Conservation (phyloP, 2,888 invertebrate genomes). For the Eulithis prunata region DNA sequence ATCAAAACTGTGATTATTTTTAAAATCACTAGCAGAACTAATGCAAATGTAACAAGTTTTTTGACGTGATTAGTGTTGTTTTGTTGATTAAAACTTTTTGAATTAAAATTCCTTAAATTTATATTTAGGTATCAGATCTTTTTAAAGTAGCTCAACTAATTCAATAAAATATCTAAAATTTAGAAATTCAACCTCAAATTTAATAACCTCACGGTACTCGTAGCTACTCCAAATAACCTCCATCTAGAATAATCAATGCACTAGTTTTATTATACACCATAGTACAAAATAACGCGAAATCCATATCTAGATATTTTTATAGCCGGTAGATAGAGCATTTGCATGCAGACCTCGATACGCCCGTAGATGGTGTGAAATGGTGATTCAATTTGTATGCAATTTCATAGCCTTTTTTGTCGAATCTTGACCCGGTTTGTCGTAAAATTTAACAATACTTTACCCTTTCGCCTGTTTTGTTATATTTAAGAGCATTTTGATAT, state of each 20-base stretch:
- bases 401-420: slow-evolving; percentile 60
- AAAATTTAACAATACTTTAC: slow-evolving; percentile 11
- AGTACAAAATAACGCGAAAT: background rate
- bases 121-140: no score
- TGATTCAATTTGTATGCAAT: slow-evolving; percentile 65
- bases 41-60: no score
- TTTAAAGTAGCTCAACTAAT: no score
- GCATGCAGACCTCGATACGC: slow-evolving; percentile 45
- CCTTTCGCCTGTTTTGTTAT: background rate
- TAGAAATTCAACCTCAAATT: no score
- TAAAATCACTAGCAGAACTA: no score
- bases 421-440: slow-evolving; percentile 63
- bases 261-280: background rate
- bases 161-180: no score
- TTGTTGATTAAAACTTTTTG: no score
- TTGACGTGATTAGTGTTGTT: no score
- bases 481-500: no score
- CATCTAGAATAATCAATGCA: background rate
- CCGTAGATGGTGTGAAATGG: slow-evolving; percentile 58
- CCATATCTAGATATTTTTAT: slow-evolving; percentile 8
- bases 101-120: no score
- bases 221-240: no score
- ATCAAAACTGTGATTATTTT: background rate
- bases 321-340: slow-evolving; percentile 20
- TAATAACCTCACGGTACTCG: no score